Percentiles rank a stretch among this genome's conserved stretches.
phyloP scores from a whole-genome alignment of 1,140 invertebrate species.

The Drosophila truncata region DNA sequence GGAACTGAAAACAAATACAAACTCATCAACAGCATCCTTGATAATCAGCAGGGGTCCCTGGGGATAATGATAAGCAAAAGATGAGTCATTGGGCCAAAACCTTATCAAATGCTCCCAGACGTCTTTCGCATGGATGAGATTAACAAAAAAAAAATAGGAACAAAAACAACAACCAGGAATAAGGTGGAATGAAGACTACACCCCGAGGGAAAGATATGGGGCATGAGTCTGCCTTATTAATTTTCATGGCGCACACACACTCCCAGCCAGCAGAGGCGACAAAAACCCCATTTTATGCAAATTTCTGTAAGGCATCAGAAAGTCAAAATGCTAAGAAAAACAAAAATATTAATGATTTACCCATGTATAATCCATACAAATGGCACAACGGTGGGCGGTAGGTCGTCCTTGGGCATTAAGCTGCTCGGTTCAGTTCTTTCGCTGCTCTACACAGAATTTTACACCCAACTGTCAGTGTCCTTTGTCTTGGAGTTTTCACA shows the following conservation, averaged over 20 bases:
- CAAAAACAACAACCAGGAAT: slow-evolving; percentile 4
- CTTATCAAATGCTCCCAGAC: slow-evolving; percentile 53
- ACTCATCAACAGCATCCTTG: slow-evolving; percentile 16
- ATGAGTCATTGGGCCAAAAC: slow-evolving; percentile 16
- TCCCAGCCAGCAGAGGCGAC: slow-evolving; percentile 17
- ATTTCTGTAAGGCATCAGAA: slow-evolving; percentile 54
- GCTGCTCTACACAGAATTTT: slow-evolving; percentile 47
- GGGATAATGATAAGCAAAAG: slow-evolving; percentile 3
- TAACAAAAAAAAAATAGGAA: slow-evolving; percentile 13
- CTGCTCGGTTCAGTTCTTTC: slow-evolving; percentile 38
- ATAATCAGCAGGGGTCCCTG: slow-evolving; percentile 11
- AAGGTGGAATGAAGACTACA: neutral
- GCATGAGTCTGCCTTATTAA: slow-evolving; percentile 47
- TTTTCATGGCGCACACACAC: slow-evolving; percentile 35
- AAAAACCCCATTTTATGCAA: slow-evolving; percentile 74
- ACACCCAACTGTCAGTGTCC: slow-evolving; percentile 37
- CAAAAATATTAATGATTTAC: slow-evolving; percentile 79
- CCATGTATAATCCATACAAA: slow-evolving; percentile 80
- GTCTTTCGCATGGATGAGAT: slow-evolving; percentile 5
- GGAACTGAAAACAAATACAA: slow-evolving; percentile 34
- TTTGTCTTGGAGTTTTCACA: slow-evolving; percentile 30
- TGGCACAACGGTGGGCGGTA: slow-evolving; percentile 41
- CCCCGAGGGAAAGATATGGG: neutral
- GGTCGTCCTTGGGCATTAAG: slow-evolving; percentile 33
- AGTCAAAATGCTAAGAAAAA: slow-evolving; percentile 72